Evolutionary conservation across 2,888 invertebrate genomes (phyloP).

Genomic region (Eupithecia abbreviata): DNA sequence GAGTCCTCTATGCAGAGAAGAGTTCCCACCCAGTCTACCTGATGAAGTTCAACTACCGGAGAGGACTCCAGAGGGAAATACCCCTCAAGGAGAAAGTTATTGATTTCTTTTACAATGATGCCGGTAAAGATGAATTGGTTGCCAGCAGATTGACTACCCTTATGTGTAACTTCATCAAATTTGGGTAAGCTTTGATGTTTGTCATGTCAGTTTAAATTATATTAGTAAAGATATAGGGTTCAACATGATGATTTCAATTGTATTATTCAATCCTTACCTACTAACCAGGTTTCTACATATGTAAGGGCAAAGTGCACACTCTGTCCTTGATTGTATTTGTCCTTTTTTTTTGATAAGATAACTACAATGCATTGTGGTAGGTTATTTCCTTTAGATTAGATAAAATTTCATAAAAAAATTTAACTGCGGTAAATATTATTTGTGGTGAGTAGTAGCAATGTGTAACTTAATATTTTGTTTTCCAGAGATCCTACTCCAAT

Average conservation of each 20-base stretch:
- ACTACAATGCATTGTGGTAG: slow-evolving; percentile 4
- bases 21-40: slow-evolving; percentile 62
- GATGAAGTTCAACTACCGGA: slow-evolving; percentile 55
- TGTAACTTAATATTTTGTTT: slow-evolving; percentile 22
- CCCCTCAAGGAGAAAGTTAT: slow-evolving; percentile 47
- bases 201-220: background rate
- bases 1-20: slow-evolving; percentile 58
- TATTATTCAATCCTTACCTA: background rate
- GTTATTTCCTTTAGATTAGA: slow-evolving; percentile 4
- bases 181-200: slow-evolving; percentile 58
- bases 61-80: slow-evolving; percentile 24
- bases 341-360: slow-evolving; percentile 1
- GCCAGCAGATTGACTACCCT: slow-evolving; percentile 56
- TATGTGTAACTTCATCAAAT: slow-evolving; percentile 66
- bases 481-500: slow-evolving; percentile 75
- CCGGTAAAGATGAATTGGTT: slow-evolving; percentile 45
- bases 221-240: background rate
- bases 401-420: background rate
- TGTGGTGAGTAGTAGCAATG: background rate
- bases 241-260: background rate
- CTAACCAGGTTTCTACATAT: background rate
- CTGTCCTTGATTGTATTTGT: background rate
- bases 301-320: background rate
- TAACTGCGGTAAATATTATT: background rate
- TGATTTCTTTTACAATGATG: slow-evolving; percentile 56